Evolutionary conservation across 2,797 vertebrate species (phyloP).

Genomic region (Parauchenoglanis ngamensis): DNA sequence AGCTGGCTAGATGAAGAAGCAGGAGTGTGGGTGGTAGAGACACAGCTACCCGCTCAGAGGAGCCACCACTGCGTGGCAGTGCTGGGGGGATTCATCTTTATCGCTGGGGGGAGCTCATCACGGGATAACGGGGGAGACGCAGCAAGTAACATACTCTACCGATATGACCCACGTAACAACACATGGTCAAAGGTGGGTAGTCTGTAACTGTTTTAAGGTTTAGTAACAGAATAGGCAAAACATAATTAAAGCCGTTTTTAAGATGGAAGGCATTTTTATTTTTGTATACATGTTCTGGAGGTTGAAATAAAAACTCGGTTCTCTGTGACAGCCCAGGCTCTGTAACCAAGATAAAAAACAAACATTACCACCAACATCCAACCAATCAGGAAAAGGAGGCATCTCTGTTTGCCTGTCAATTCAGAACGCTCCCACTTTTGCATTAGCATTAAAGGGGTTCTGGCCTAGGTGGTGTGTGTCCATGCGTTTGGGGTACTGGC

Average conservation of each 20-base stretch:
- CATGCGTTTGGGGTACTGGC: not conserved
- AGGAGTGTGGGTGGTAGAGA: conserved; percentile 85
- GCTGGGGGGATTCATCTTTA: conserved; percentile 90
- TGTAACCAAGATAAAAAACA: not conserved
- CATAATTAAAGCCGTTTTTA: not conserved
- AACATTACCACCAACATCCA: not conserved
- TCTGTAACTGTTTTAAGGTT: not conserved
- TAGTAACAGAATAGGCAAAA: not conserved
- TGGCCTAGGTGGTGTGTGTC: not conserved
- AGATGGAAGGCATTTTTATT: not conserved
- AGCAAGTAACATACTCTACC: conserved; percentile 89
- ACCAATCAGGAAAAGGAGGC: not conserved
- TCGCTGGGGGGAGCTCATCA: conserved; percentile 90
- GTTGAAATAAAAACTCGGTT: not conserved
- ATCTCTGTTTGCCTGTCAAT: not conserved
- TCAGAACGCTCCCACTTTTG: not conserved
- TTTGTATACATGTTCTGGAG: not conserved
- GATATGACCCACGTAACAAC: conserved; percentile 93
- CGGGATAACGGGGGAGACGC: conserved; percentile 89
- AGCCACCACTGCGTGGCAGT: conserved; percentile 92
- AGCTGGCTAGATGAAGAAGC: conserved; percentile 81
- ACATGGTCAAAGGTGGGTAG: conserved; percentile 90
- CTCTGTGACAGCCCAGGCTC: not conserved
- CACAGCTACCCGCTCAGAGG: conserved; percentile 83
- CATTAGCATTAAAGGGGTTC: not conserved